phyloP scores from a whole-genome alignment of 2,888 invertebrate species.

The Cynaeus angustus region DNA sequence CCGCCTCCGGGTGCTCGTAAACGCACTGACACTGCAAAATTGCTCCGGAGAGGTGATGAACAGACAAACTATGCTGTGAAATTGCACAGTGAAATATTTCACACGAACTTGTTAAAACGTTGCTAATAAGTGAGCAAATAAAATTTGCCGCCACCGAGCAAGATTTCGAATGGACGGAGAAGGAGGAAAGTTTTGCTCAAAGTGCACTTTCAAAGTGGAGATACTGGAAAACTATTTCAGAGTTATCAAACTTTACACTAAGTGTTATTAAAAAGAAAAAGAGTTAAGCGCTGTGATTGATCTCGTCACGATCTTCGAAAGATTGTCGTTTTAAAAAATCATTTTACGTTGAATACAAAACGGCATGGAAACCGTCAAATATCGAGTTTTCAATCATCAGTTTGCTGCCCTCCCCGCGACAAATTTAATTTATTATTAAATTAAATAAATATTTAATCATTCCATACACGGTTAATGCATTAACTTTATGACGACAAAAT shows the following conservation, averaged over 20 bases:
- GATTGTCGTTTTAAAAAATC: no score
- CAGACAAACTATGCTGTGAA: conserved; percentile 21
- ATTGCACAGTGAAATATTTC: conserved; percentile 28
- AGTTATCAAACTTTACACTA: neutral
- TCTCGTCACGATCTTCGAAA: no score
- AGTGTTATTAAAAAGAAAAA: no score
- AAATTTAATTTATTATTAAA: conserved; percentile 11
- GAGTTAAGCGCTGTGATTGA: no score
- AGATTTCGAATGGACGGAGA: neutral
- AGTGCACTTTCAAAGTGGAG: neutral
- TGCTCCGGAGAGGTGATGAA: conserved; percentile 21
- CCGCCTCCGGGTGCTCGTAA: conserved; percentile 17
- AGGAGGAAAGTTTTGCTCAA: neutral
- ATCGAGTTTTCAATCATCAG: neutral
- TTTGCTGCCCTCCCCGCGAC: neutral
- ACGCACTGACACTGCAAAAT: conserved; percentile 33
- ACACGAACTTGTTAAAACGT: conserved; percentile 3
- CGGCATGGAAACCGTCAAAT: no score
- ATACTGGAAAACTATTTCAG: neutral
- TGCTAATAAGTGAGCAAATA: conserved; percentile 19
- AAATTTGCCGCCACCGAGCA: conserved; percentile 3
- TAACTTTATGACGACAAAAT: conserved; percentile 19
- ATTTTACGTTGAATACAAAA: no score
- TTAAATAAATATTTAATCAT: conserved; percentile 7
- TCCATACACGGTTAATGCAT: neutral